Evolutionary conservation across 1,140 invertebrate species (phyloP).

Genomic region (Pseudoatta argentina): DNA sequence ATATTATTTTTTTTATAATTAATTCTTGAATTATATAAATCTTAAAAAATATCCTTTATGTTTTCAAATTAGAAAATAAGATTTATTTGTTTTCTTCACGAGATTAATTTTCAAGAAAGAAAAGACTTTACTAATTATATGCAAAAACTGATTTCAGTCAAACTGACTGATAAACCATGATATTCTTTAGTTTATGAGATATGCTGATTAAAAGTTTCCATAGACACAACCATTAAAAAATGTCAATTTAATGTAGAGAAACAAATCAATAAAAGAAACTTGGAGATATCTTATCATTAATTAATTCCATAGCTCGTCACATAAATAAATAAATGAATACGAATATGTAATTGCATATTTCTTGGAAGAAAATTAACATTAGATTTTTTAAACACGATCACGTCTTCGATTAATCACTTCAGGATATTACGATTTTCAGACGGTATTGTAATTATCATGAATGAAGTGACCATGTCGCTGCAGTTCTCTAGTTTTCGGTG

Average conservation of each 20-base stretch:
- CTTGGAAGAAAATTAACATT: background rate
- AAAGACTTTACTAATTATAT: too few species aligned
- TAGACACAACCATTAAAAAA: background rate
- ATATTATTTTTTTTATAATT: background rate
- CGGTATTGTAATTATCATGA: background rate
- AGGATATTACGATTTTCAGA: background rate
- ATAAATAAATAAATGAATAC: slow-evolving; percentile 4
- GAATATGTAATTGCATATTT: background rate
- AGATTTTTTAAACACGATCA: background rate
- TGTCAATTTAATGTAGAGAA: background rate
- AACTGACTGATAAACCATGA: too few species aligned
- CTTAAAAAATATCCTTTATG: background rate
- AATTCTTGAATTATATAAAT: background rate
- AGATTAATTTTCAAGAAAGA: background rate
- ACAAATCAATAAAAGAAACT: background rate
- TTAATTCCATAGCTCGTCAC: background rate
- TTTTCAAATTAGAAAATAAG: background rate
- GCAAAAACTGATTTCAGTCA: too few species aligned
- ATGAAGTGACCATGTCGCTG: slow-evolving; percentile 24
- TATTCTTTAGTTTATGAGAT: too few species aligned
- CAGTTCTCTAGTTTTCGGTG: slow-evolving; percentile 37
- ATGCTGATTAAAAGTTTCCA: background rate
- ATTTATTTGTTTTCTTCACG: background rate
- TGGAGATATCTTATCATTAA: too few species aligned
- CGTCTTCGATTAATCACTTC: background rate